Evolutionary conservation across 1,140 invertebrate genomes (phyloP).

Genomic region (Stegodyphus mimosarum): DNA sequence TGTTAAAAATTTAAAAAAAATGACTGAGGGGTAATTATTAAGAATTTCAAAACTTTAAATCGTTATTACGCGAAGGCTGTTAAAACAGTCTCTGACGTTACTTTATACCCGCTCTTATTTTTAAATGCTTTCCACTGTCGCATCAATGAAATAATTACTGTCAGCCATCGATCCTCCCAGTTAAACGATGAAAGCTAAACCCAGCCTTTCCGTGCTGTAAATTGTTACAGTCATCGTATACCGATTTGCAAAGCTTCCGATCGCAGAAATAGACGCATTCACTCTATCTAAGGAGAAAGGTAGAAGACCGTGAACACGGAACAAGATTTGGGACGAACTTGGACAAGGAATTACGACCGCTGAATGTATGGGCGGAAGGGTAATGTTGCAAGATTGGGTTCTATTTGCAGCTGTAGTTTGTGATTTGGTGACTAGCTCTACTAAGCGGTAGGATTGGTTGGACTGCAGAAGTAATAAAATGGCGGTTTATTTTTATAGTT

Average conservation of each 20-base stretch:
- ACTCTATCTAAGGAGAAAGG: conserved; percentile 9
- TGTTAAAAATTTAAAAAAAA: no score
- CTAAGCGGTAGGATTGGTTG: no score
- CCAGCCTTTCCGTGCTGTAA: conserved; percentile 3
- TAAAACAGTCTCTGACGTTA: no score
- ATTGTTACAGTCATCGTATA: conserved; percentile 9
- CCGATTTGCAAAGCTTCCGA: conserved; percentile 18
- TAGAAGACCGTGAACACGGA: conserved; percentile 9
- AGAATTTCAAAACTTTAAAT: no score
- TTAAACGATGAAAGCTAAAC: conserved; percentile 9
- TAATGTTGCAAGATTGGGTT: conserved; percentile 21
- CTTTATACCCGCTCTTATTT: neutral
- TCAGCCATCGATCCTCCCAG: neutral
- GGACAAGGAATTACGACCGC: neutral
- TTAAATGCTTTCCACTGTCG: neutral
- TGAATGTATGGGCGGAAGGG: conserved; percentile 26
- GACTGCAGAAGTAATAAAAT: no score
- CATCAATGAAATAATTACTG: conserved; percentile 1
- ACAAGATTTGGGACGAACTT: conserved; percentile 48
- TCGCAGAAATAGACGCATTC: conserved; percentile 22
- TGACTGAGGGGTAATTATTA: no score
- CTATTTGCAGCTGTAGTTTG: neutral
- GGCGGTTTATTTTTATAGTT: no score
- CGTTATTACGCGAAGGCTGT: no score
- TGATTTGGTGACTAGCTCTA: no score